These are phyloP conservation scores for Microcebus ravelobensis DNA, from an alignment of 2,113 vertebrate genomes.

Conservation along the genomic window DNA sequence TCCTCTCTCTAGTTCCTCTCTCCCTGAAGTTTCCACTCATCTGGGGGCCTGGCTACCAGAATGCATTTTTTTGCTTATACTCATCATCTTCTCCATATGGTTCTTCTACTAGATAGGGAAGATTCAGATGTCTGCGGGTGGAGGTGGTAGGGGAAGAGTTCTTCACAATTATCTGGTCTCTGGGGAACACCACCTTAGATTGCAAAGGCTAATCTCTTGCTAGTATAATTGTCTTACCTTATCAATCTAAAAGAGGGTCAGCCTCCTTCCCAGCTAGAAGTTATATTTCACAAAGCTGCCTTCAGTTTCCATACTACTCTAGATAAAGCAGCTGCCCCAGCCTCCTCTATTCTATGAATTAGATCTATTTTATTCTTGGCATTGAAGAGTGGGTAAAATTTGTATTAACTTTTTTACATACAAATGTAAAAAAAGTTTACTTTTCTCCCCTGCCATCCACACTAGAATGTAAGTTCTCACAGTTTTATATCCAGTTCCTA, in stretches of 20 bases:
- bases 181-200: background rate
- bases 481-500: background rate
- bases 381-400: background rate
- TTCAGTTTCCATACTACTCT: background rate
- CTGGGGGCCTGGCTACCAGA: background rate
- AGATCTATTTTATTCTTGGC: background rate
- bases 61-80: background rate
- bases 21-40: background rate
- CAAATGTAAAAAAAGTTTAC: background rate
- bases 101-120: background rate
- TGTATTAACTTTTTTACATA: background rate
- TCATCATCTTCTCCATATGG: background rate
- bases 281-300: slow-evolving; percentile 1
- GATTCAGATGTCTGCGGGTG: background rate
- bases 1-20: background rate
- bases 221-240: background rate
- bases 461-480: background rate
- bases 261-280: background rate
- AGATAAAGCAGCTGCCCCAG: background rate
- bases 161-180: background rate
- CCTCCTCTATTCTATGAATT: background rate
- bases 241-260: background rate
- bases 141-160: background rate
- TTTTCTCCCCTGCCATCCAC: no score
- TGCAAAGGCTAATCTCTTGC: background rate